Evolutionary conservation across 2,113 vertebrate species (phyloP).

Genomic region (Plotosus lineatus): DNA sequence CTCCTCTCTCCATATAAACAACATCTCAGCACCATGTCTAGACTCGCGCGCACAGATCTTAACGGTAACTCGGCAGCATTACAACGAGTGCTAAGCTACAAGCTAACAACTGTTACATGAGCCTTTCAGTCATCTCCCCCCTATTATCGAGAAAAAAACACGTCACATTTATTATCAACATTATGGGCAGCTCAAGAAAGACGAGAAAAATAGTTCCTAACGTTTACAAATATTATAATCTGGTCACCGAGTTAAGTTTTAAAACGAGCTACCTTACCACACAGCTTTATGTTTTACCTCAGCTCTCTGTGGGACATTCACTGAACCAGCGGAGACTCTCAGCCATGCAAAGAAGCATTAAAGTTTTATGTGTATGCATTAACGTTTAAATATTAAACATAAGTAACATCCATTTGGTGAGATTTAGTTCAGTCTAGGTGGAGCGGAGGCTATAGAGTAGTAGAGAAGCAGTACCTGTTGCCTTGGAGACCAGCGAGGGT

Average conservation of each 20-base stretch:
- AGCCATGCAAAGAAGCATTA: neutral
- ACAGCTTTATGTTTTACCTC: neutral
- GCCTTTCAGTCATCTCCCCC: too few relatives aligned
- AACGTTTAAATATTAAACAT: neutral
- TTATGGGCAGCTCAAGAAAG: neutral
- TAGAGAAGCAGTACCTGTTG: constrained; percentile 27
- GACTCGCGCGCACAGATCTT: too few relatives aligned
- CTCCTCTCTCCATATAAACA: too few relatives aligned
- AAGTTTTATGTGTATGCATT: neutral
- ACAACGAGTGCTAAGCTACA: neutral
- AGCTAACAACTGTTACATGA: neutral
- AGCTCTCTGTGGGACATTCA: neutral
- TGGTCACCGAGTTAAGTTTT: neutral
- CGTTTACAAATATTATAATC: too few relatives aligned
- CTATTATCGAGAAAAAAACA: neutral
- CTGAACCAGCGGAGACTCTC: neutral
- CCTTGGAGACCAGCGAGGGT: constrained; percentile 20
- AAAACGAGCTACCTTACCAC: neutral
- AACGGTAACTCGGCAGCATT: neutral
- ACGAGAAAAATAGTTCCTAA: neutral
- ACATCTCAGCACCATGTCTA: too few relatives aligned
- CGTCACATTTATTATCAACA: neutral
- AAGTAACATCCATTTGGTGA: constrained; percentile 9
- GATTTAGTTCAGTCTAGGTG: neutral
- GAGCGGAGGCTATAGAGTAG: too few relatives aligned